These are phyloP conservation scores for Octonoba sinensis DNA, from an alignment of 2,888 invertebrate species.

Conservation along the genomic window DNA sequence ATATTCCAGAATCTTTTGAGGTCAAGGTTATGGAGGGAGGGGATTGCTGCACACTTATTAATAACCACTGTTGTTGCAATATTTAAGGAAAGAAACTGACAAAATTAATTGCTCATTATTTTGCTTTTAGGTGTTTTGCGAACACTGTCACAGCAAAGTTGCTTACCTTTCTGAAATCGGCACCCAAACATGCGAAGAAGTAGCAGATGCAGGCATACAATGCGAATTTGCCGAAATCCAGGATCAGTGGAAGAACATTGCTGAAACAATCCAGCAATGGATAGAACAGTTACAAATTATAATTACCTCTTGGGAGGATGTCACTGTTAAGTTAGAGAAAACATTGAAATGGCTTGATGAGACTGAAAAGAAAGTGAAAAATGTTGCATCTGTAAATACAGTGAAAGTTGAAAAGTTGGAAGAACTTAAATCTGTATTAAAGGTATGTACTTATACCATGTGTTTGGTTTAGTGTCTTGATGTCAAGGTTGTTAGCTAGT, in stretches of 20 bases:
- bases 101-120: neutral
- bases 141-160: slow-evolving; percentile 56
- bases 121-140: slow-evolving; percentile 41
- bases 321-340: slow-evolving; percentile 41
- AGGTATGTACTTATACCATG: slow-evolving; percentile 74
- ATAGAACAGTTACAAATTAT: slow-evolving; percentile 39
- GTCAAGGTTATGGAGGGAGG: too few species aligned
- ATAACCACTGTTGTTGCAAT: too few species aligned
- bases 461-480: neutral
- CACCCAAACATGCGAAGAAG: slow-evolving; percentile 44
- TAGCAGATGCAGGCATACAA: slow-evolving; percentile 45
- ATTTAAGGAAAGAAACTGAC: neutral
- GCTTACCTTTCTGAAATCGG: slow-evolving; percentile 48
- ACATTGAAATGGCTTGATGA: slow-evolving; percentile 51
- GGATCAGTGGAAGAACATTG: slow-evolving; percentile 52
- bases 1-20: too few species aligned
- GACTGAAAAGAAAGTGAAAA: slow-evolving; percentile 37
- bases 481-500: neutral
- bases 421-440: slow-evolving; percentile 81
- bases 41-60: too few species aligned
- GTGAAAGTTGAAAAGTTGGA: slow-evolving; percentile 75
- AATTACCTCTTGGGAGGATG: slow-evolving; percentile 52
- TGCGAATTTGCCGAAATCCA: slow-evolving; percentile 57
- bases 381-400: slow-evolving; percentile 31
- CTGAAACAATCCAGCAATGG: slow-evolving; percentile 56